phyloP scores from a whole-genome alignment of 1,140 invertebrate genomes.

The Glossosoma conforme region DNA sequence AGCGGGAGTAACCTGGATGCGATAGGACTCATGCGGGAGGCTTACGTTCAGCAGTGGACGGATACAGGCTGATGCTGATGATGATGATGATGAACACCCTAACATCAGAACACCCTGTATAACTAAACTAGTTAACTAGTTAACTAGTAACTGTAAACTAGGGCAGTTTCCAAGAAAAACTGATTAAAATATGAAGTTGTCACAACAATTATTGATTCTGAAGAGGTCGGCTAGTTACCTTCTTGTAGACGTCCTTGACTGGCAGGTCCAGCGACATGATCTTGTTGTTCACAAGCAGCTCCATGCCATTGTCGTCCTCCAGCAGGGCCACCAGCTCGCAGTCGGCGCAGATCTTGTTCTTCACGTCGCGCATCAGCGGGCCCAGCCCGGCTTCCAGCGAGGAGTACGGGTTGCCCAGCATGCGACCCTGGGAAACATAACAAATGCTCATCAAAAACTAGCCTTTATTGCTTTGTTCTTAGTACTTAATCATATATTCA shows the following conservation, averaged over 20 bases:
- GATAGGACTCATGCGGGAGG: no score
- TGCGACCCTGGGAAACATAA: conserved; percentile 67
- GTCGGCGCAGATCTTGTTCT: conserved; percentile 97
- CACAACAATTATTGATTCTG: no score
- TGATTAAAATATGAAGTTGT: no score
- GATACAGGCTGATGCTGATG: no score
- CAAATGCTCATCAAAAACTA: background rate
- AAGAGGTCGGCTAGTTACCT: no score
- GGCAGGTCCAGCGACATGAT: conserved; percentile 95
- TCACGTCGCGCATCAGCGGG: conserved; percentile 95
- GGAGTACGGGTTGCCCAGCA: conserved; percentile 97
- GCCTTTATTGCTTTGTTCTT: background rate
- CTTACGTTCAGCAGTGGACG: no score
- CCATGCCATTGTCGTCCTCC: conserved; percentile 98
- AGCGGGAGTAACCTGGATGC: no score
- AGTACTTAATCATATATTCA: background rate
- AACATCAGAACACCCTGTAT: no score
- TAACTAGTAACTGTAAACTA: no score
- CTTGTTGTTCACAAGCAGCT: conserved; percentile 96
- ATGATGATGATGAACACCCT: no score
- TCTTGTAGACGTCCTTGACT: conserved; percentile 89
- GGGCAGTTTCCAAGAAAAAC: no score
- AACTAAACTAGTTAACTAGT: no score
- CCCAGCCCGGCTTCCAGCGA: conserved; percentile 90
- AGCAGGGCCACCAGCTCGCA: conserved; percentile 94